Conservation (phyloP, 2,113 vertebrate genomes). For the Apistogramma diplotaenia region DNA sequence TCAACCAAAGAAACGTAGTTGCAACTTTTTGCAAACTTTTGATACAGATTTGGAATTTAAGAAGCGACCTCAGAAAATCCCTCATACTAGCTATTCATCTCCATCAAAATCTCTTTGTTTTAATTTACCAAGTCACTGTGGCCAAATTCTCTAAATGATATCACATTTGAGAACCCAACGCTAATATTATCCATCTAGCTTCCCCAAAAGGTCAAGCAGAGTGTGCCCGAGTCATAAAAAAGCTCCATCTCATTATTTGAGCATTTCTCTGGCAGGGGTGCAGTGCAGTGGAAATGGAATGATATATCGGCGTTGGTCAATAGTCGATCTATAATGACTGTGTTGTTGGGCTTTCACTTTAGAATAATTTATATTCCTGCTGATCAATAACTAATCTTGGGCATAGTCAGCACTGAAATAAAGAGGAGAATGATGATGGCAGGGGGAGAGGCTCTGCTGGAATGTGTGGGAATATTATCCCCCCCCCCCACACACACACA, state of each 20-base stretch:
- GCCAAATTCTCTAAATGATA: constrained; percentile 40
- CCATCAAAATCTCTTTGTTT: constrained; percentile 18
- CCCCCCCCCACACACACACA: background rate
- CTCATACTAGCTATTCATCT: constrained; percentile 13
- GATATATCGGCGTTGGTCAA: constrained; percentile 72
- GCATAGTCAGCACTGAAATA: constrained; percentile 77
- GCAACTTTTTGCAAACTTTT: background rate
- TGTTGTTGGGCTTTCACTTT: constrained; percentile 79
- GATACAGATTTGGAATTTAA: background rate
- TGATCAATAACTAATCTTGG: constrained; percentile 83
- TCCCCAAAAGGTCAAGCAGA: constrained; percentile 69
- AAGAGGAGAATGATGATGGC: constrained; percentile 77
- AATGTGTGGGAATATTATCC: constrained; percentile 50
- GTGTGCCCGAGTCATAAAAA: constrained; percentile 69
- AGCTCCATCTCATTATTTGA: constrained; percentile 72
- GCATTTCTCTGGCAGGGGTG: constrained; percentile 61
- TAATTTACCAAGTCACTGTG: constrained; percentile 34
- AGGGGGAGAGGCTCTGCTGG: constrained; percentile 39
- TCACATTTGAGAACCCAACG: constrained; percentile 11
- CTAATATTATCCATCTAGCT: constrained; percentile 58
- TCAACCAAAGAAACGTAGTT: background rate
- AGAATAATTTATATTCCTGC: constrained; percentile 76
- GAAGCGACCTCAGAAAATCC: background rate
- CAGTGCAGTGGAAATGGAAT: constrained; percentile 61
- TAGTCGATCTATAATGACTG: constrained; percentile 74